Evolutionary conservation across 2,113 vertebrate genomes (phyloP).

Genomic region (Ascaphus truei): DNA sequence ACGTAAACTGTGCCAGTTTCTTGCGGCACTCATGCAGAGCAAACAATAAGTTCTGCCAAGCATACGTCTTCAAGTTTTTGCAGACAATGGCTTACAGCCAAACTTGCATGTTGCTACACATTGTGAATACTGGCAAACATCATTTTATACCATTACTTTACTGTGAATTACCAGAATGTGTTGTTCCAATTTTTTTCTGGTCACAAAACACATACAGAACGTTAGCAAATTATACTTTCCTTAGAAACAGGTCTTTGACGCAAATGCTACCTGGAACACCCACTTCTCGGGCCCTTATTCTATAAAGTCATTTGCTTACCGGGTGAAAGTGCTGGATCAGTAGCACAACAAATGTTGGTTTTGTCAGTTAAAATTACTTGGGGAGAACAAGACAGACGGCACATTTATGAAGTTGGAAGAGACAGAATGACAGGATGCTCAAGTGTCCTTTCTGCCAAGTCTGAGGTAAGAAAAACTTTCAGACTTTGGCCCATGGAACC

Average conservation of each 20-base stretch:
- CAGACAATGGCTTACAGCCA: slow-evolving; percentile 18
- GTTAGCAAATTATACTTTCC: slow-evolving; percentile 4
- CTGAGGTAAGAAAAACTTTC: not conserved
- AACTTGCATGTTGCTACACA: slow-evolving; percentile 12
- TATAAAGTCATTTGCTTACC: not conserved
- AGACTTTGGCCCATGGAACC: slow-evolving; percentile 24
- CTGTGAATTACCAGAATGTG: not conserved
- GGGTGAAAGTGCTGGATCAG: no score
- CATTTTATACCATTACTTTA: not conserved
- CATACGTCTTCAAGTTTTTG: slow-evolving; percentile 7
- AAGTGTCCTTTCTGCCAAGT: slow-evolving; percentile 11
- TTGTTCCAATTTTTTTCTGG: not conserved
- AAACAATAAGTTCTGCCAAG: slow-evolving; percentile 11
- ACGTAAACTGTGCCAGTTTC: not conserved
- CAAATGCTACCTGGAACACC: not conserved
- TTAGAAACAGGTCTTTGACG: not conserved
- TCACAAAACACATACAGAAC: not conserved
- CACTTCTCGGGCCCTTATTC: no score
- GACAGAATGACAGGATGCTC: not conserved
- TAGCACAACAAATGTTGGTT: not conserved
- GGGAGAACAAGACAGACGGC: not conserved
- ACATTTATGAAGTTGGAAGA: not conserved
- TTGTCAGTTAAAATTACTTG: not conserved
- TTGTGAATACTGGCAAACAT: not conserved
- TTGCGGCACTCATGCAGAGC: not conserved